Evolutionary conservation across 2,113 vertebrate genomes (phyloP).

Genomic region (Jaculus jaculus): DNA sequence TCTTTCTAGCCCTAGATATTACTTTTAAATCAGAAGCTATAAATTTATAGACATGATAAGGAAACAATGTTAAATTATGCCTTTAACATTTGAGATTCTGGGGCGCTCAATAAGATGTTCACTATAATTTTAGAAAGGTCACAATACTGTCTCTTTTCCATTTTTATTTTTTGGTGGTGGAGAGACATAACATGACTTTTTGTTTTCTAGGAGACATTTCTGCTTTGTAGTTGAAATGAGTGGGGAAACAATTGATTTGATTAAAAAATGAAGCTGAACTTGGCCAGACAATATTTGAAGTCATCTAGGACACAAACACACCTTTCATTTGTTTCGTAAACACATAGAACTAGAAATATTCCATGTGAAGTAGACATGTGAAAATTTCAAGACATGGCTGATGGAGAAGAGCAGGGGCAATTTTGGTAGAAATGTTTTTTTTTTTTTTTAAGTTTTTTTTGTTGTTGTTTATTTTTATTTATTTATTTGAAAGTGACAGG

Average conservation of each 20-base stretch:
- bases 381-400: background rate
- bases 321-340: constrained; percentile 26
- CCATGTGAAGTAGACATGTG: background rate
- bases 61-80: background rate
- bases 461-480: no score
- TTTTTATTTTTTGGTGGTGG: background rate
- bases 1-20: no score
- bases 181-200: background rate
- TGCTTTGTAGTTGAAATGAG: constrained; percentile 18
- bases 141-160: background rate
- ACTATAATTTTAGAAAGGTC: background rate
- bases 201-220: constrained; percentile 18
- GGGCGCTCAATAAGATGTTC: background rate
- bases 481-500: no score
- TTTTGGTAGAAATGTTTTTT: constrained; percentile 14
- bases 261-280: background rate
- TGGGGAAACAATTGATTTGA: background rate
- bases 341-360: background rate
- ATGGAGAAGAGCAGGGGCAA: background rate
- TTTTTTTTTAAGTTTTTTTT: no score
- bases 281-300: constrained; percentile 23
- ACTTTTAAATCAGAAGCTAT: background rate
- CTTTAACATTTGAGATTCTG: background rate
- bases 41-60: background rate
- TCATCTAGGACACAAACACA: background rate